Percentiles rank a stretch among this genome's conserved stretches.
These are phyloP conservation scores for Clarias pachynema DNA, from an alignment of 2,797 vertebrate species.

Conservation along the genomic window DNA sequence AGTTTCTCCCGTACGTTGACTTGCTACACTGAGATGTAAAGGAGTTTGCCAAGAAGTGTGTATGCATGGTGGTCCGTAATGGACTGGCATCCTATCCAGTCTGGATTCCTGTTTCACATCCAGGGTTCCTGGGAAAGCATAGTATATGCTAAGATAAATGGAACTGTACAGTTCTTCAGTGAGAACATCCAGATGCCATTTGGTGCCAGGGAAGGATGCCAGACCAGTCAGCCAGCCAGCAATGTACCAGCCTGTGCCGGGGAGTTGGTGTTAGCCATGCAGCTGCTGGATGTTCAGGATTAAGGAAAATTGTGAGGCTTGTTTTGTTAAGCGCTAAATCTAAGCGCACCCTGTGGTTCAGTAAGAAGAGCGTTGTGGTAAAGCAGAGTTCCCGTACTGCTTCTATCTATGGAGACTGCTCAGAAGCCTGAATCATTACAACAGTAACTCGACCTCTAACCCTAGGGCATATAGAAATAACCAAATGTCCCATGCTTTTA, in stretches of 20 bases:
- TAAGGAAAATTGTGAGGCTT: background rate
- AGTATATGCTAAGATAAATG: background rate
- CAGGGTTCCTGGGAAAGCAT: background rate
- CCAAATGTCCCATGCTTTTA: slow-evolving; percentile 1
- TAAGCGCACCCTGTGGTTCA: background rate
- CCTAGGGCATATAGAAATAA: background rate
- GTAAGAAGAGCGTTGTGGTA: background rate
- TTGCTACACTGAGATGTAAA: background rate
- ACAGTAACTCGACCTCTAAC: background rate
- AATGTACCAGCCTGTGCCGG: slow-evolving; percentile 57
- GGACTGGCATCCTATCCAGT: background rate
- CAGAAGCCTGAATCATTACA: slow-evolving; percentile 34
- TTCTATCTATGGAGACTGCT: slow-evolving; percentile 11
- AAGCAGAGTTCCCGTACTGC: background rate
- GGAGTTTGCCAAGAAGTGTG: background rate
- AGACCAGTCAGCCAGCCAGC: slow-evolving; percentile 53
- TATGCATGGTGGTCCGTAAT: too few relatives aligned
- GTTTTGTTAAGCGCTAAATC: background rate
- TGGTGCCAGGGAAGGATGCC: slow-evolving; percentile 47
- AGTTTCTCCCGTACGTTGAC: background rate
- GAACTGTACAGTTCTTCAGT: background rate
- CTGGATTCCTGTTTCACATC: background rate
- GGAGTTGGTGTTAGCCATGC: background rate
- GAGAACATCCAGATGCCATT: slow-evolving; percentile 17
- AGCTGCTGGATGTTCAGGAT: background rate